phyloP scores from a whole-genome alignment of 1,140 invertebrate genomes.

The Drosophila orosa region DNA sequence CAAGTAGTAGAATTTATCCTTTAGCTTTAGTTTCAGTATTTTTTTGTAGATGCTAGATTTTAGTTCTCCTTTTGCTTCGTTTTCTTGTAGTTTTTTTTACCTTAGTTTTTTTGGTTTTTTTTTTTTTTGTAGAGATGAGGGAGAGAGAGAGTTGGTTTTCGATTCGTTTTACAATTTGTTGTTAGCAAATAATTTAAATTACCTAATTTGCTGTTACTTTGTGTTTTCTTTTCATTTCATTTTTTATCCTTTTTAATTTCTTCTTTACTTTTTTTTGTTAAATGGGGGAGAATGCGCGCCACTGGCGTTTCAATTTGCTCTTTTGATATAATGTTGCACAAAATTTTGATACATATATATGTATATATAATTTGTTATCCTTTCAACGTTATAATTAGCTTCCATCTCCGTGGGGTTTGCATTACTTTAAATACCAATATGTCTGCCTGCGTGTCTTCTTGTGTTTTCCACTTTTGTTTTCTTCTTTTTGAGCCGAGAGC shows the following conservation, averaged over 20 bases:
- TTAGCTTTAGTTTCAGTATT: conserved; percentile 46
- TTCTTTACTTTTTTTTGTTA: conserved; percentile 9
- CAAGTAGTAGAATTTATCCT: conserved; percentile 58
- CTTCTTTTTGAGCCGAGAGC: conserved; percentile 34
- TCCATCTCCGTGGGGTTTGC: conserved; percentile 30
- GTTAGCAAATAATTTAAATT: conserved; percentile 56
- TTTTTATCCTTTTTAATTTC: not conserved
- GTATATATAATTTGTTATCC: conserved; percentile 52
- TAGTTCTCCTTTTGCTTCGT: conserved; percentile 28
- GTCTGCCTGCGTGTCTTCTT: conserved; percentile 26
- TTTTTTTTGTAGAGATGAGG: not conserved
- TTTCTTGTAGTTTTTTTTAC: conserved; percentile 5
- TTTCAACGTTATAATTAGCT: conserved; percentile 64
- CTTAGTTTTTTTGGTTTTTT: not conserved
- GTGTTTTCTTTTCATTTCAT: not conserved
- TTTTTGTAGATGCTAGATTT: conserved; percentile 39
- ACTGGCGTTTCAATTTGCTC: conserved; percentile 41
- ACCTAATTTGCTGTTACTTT: conserved; percentile 45
- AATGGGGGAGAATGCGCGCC: conserved; percentile 37
- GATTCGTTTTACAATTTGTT: conserved; percentile 43
- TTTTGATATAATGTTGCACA: conserved; percentile 81
- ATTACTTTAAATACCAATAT: conserved; percentile 54
- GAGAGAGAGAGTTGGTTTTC: conserved; percentile 22
- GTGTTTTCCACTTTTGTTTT: conserved; percentile 8
- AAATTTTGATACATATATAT: conserved; percentile 68